Evolutionary conservation across 2,113 vertebrate genomes (phyloP).

Genomic region (Oxygymnocypris stewartii): DNA sequence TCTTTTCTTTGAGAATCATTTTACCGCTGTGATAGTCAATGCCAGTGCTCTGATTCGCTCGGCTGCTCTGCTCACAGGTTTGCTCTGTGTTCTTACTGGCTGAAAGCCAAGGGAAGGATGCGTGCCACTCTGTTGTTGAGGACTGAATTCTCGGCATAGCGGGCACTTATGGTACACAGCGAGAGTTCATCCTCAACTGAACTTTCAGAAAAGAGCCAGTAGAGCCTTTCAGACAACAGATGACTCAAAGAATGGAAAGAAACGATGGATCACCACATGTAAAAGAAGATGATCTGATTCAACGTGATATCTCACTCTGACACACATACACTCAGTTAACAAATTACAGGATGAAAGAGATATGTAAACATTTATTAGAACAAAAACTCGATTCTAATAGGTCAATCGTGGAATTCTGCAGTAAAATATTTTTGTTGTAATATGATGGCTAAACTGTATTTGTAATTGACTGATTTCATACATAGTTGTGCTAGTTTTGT

Average conservation of each 20-base stretch:
- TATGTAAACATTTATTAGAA: neutral
- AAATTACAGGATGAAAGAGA: neutral
- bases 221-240: neutral
- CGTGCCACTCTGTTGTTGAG: slow-evolving; percentile 17
- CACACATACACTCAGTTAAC: neutral
- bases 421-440: neutral
- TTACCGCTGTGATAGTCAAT: neutral
- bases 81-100: slow-evolving; percentile 21
- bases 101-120: slow-evolving; percentile 1
- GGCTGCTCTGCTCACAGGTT: neutral
- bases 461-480: neutral
- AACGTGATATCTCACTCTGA: neutral
- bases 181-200: slow-evolving; percentile 6
- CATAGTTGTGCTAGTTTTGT: neutral
- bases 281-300: neutral
- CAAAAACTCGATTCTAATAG: neutral
- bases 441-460: neutral
- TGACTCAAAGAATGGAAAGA: neutral
- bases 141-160: slow-evolving; percentile 34
- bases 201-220: neutral
- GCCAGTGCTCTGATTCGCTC: slow-evolving; percentile 9
- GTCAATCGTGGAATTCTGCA: neutral
- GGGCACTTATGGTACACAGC: slow-evolving; percentile 26
- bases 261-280: neutral
- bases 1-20: slow-evolving; percentile 1